phyloP scores from a whole-genome alignment of 2,797 vertebrate genomes.

The Sebastes jordani region DNA sequence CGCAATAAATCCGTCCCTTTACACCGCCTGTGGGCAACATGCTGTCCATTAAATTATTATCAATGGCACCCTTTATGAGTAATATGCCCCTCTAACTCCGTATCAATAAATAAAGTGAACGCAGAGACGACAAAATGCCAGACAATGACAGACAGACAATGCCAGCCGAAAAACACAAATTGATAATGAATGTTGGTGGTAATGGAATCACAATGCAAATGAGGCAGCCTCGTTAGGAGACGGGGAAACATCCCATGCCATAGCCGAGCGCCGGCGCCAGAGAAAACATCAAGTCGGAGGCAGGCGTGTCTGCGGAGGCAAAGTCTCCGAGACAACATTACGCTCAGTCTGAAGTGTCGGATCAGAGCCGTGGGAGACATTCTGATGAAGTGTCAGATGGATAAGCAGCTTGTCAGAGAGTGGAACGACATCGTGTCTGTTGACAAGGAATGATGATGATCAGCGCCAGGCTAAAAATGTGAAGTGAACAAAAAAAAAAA shows the following conservation, averaged over 20 bases:
- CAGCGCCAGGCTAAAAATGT: slow-evolving; percentile 28
- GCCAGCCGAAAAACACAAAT: slow-evolving; percentile 41
- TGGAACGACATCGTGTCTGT: slow-evolving; percentile 10
- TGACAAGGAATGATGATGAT: slow-evolving; percentile 48
- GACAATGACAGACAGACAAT: neutral
- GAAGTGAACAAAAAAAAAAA: neutral
- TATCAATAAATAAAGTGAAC: slow-evolving; percentile 63
- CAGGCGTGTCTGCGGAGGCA: slow-evolving; percentile 24
- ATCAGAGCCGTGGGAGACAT: slow-evolving; percentile 47
- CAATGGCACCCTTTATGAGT: slow-evolving; percentile 53
- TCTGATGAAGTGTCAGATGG: slow-evolving; percentile 51
- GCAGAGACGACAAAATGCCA: slow-evolving; percentile 29
- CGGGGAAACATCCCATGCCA: slow-evolving; percentile 25
- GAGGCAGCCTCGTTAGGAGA: slow-evolving; percentile 52
- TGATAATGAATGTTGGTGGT: slow-evolving; percentile 50
- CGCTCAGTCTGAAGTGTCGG: slow-evolving; percentile 41
- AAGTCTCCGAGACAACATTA: slow-evolving; percentile 37
- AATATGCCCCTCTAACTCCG: slow-evolving; percentile 27
- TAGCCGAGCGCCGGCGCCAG: slow-evolving; percentile 12
- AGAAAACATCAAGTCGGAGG: slow-evolving; percentile 48
- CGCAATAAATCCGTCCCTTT: slow-evolving; percentile 48
- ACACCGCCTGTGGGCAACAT: slow-evolving; percentile 36
- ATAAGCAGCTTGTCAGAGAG: slow-evolving; percentile 43
- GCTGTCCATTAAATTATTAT: slow-evolving; percentile 58
- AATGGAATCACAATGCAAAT: slow-evolving; percentile 65